These are phyloP conservation scores for Chironex yamaguchii DNA, from an alignment of 30 jellyfish, hydroid and myxozoan genomes.

Conservation along the genomic window DNA sequence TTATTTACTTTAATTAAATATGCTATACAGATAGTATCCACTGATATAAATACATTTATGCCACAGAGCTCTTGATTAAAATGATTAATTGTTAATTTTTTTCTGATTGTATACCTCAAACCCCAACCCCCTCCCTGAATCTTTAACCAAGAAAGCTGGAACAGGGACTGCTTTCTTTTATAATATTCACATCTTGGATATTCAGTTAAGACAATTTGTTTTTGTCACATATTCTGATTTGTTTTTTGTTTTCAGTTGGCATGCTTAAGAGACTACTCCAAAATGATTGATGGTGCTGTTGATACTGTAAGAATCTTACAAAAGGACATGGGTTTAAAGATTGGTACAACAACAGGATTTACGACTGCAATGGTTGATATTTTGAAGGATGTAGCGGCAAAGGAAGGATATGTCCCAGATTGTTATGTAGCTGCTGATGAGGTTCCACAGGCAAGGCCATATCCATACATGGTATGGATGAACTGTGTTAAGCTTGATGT, in stretches of 20 bases:
- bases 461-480: slow-evolving; percentile 95
- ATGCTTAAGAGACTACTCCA: slow-evolving; percentile 68
- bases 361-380: slow-evolving; percentile 85
- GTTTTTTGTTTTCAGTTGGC: slow-evolving; percentile 70
- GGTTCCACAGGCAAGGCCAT: slow-evolving; percentile 97
- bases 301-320: slow-evolving; percentile 81
- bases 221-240: no score
- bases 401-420: slow-evolving; percentile 93
- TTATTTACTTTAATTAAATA: no score
- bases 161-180: no score
- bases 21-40: no score
- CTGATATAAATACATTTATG: no score
- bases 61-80: no score
- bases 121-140: no score
- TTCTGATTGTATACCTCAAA: no score
- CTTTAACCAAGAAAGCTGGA: no score
- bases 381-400: slow-evolving; percentile 66
- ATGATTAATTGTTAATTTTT: no score
- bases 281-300: slow-evolving; percentile 97
- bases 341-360: slow-evolving; percentile 97
- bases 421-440: slow-evolving; percentile 94
- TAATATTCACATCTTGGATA: no score
- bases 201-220: no score
- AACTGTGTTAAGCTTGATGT: slow-evolving; percentile 84
- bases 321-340: slow-evolving; percentile 72